Evolutionary conservation across 2,888 invertebrate genomes (phyloP).

Genomic region (Drosophila paramelanica): DNA sequence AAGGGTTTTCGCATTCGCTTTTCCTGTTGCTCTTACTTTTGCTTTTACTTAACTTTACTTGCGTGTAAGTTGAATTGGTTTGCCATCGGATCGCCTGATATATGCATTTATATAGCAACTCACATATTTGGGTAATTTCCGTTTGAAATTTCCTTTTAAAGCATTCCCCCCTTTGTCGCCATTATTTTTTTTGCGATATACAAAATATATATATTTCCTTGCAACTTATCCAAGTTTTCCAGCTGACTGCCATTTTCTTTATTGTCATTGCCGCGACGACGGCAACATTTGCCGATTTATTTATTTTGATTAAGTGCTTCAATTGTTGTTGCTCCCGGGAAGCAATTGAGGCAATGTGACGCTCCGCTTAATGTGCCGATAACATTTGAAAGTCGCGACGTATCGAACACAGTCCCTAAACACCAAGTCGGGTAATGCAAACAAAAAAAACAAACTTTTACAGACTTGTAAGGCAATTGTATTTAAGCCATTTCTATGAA

Average conservation of each 20-base stretch:
- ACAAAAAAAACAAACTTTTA: not conserved
- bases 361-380: conserved; percentile 37
- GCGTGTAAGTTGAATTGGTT: conserved; percentile 50
- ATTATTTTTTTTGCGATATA: too few relatives aligned
- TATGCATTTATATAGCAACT: conserved; percentile 9
- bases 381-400: conserved; percentile 28
- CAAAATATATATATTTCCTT: conserved; percentile 24
- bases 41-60: conserved; percentile 7
- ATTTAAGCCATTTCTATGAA: not conserved
- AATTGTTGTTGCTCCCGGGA: conserved; percentile 39
- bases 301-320: conserved; percentile 58
- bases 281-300: conserved; percentile 54
- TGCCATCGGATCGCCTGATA: conserved; percentile 13
- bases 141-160: conserved; percentile 64
- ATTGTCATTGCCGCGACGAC: conserved; percentile 45
- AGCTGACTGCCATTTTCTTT: conserved; percentile 61
- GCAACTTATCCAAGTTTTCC: conserved; percentile 69
- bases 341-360: conserved; percentile 53
- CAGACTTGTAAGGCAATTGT: not conserved
- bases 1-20: conserved; percentile 42
- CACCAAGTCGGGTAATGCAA: conserved; percentile 3
- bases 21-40: conserved; percentile 10
- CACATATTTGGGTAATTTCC: conserved; percentile 51
- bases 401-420: conserved; percentile 36
- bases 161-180: conserved; percentile 4